phyloP scores from a whole-genome alignment of 2,797 vertebrate species.

The Bovichtus diacanthus region DNA sequence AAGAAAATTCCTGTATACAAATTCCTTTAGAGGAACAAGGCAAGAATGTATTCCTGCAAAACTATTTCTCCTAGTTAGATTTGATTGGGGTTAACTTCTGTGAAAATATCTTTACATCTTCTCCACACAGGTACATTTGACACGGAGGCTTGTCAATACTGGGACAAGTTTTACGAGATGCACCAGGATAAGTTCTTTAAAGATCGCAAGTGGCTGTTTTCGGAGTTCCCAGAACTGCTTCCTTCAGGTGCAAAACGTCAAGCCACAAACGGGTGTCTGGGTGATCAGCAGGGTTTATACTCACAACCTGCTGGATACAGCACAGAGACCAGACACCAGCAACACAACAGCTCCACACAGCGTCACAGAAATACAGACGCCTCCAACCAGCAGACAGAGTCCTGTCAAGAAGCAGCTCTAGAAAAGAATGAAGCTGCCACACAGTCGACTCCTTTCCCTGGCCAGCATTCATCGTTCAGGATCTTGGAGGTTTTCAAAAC shows the following conservation, averaged over 20 bases:
- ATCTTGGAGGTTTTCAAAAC: constrained; percentile 88
- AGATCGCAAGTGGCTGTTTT: constrained; percentile 90
- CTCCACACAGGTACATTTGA: constrained; percentile 87
- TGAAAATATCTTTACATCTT: constrained; percentile 2
- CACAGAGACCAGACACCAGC: constrained; percentile 22
- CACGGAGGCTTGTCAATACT: constrained; percentile 88
- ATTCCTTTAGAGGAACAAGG: constrained; percentile 88
- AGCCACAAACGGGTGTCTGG: constrained; percentile 2
- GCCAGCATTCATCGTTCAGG: constrained; percentile 86
- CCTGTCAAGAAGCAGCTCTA: constrained; percentile 13
- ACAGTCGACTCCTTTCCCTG: constrained; percentile 82
- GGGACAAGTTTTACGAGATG: constrained; percentile 92
- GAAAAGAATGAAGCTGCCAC: constrained; percentile 35
- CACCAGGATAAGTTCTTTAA: constrained; percentile 95
- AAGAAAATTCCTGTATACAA: constrained; percentile 87
- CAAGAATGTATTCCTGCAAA: constrained; percentile 47
- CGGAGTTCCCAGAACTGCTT: constrained; percentile 95
- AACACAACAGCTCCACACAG: constrained; percentile 17
- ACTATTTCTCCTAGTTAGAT: neutral
- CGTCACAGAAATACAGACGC: constrained; percentile 27
- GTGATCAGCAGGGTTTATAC: constrained; percentile 9
- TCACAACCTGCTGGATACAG: constrained; percentile 10
- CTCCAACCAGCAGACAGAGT: constrained; percentile 11
- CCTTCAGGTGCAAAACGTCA: constrained; percentile 66
- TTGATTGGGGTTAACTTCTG: neutral